Evolutionary conservation across 2,888 invertebrate species (phyloP), one percentile per base, ranked within the genome.

Genomic region (Pecten maximus): DNA sequence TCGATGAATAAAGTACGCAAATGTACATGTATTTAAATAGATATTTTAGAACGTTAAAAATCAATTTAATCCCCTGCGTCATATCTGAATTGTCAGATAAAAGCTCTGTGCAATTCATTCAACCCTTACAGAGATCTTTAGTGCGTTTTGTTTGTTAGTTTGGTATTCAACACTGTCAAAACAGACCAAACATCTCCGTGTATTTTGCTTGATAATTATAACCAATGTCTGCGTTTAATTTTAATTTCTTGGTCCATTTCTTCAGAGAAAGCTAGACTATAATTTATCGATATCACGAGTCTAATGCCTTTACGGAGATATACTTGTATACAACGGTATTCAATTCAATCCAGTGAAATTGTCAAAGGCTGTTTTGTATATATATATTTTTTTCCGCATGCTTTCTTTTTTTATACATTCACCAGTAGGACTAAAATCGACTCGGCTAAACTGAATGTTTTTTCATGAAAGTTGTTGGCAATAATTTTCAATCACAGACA

Each of bases 171-270:
- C 16, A 35, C 35, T 74, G 74, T 74, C 35, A 74, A 74, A 74
- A 74, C 74, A 74, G 74, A 35, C 74, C 28, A 23, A 74, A 74
- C 28, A 8, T 74, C 74, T 74, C 74, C 23, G 10, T 28, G 10
- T 28, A 28, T 23, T 74, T 74, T 35, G 23, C 2, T 35, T 35
- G 28, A 35, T 74, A 74, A 74, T 74, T 74, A 35, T 35, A 2
- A 74, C 35, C 74, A 74, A 6, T 44, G 12, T 44, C 6, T 74
- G 35, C 35, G 6, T 74, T 74, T 28, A 2, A 12, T 35, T 35
- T 35, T 74, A 28, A 74, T 28, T 74, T 74, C 74, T 28, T 74
- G 74, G 74, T 28, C 74, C 35, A 74, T 74, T 74, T 74, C 74
- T 35, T 35, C 35, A 74, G 35, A 74, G 74, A 74, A 28, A 74